Base-by-base conservation (phyloP, 92 coral and sea anemone species). In the Epizoanthus illoricatus region DNA sequence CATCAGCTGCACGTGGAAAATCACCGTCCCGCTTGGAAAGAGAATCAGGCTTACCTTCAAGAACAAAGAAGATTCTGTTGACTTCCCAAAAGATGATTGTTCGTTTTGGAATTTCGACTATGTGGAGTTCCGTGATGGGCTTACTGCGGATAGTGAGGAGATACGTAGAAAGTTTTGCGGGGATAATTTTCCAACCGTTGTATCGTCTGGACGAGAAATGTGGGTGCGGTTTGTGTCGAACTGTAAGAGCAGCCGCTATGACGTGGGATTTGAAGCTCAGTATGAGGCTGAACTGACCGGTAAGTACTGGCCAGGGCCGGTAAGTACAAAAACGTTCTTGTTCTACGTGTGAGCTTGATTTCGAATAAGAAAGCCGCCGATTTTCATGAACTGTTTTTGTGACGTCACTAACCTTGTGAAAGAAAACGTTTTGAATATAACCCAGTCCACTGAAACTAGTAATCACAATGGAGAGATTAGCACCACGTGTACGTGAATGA, bases 1-100 rank as follows among this genome's bases (percentile, higher is more conserved):
- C 40, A 86, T 92, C 21, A 88, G 86, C 81, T 92, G 96, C 72
- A 92, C 96, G 18, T 92, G 96, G 96, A 86, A 73, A 19, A 87
- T 92, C 11, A 81, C 79, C 33, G 96, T 84, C 67, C 80, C 92
- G 5, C 76, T 57, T 16, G 90, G 84, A 67, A 85, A 71, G 83
- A 86, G 81, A 56, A 73, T 92, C 49, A 90, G 55, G 49, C 88
- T 92, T 0, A 73, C 65, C 78, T 62, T 87, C 58, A 69, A 23
- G 33, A 81, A 75, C 81, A 2, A 71, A 39, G 56, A 57, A 9
- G 56, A 52, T 7, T 59, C 81, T 6, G 81, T 75, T 4, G 81
- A 56, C 7, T 39, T 1, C 13, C 58, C 33, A 41, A 21, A 40
- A 2, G 18, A 60, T 20, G 69, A 75, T 28, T 75, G 68, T 55